phyloP scores from a whole-genome alignment of 2,888 invertebrate genomes.

The Zelleria hepariella region DNA sequence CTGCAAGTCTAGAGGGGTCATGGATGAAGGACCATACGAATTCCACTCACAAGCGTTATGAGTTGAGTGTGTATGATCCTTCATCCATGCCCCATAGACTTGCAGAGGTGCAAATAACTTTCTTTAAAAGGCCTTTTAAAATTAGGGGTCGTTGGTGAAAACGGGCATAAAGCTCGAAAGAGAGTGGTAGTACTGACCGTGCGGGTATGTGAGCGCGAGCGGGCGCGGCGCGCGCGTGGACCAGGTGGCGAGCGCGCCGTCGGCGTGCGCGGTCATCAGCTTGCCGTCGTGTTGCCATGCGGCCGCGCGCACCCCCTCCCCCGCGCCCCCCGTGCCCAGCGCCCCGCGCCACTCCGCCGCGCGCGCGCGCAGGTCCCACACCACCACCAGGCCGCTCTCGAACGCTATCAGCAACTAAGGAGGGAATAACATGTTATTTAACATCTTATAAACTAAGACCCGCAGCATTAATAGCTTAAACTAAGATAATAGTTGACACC shows the following conservation, averaged over 20 bases:
- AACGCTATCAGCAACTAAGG: constrained; percentile 93
- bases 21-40: no score
- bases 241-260: constrained; percentile 97
- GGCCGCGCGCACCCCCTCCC: constrained; percentile 85
- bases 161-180: no score
- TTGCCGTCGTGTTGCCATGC: constrained; percentile 99
- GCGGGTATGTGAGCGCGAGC: constrained; percentile 87
- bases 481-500: no score
- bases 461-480: no score
- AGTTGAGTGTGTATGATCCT: no score
- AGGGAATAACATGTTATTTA: not conserved
- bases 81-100: no score
- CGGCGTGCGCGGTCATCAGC: constrained; percentile 95
- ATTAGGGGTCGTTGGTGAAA: no score
- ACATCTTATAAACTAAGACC: no score
- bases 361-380: constrained; percentile 95
- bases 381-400: constrained; percentile 93
- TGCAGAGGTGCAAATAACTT: no score
- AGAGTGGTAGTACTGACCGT: constrained; percentile 75
- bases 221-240: constrained; percentile 85
- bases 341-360: constrained; percentile 88
- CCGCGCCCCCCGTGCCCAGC: constrained; percentile 81
- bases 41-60: no score
- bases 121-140: no score
- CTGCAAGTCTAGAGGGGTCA: no score